Base-by-base conservation (phyloP, 2,888 invertebrate species). In the Vandiemenella viatica region DNA sequence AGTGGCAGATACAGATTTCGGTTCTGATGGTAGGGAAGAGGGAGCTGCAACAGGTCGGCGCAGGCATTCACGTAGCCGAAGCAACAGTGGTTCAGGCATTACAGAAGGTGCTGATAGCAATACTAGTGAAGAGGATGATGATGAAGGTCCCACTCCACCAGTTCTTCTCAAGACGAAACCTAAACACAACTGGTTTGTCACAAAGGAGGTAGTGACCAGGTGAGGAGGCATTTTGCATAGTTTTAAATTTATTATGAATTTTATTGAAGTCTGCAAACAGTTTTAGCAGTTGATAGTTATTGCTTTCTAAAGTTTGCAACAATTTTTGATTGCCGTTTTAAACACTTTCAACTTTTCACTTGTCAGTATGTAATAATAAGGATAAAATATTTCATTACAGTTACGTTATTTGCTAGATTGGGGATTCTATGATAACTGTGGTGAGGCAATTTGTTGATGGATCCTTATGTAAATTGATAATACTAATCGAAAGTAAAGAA, bases 121-220 rank as follows among this genome's bases (percentile, higher is more conserved):
- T 21, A 38, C 41, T 13, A 48, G 48, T 13, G 53, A 51, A 22
- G 44, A 45, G n/a, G 57, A 55, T 21, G 55, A 58, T 17, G 58
- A 56, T 21, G 55, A 57, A 7, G 51, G 53, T 21, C 49, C 48
- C 17, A 49, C 51, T 43, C 70, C 69, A 4, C 60, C 63, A 8
- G 73, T 75, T 6, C 60, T 80, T 43, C 63, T 68, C 43, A 81
- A 80, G 59, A 63, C 71, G 40, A 73, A 73, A 60, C 81, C 82
- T 3, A 76, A 75, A 59, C 79, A 81, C 56, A 76, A 74, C 52
- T 86, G 83, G 77, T 71, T 72, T 55, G 69, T 79, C 47, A 64
- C 81, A 38, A 67, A 74, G 62, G 83, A 84, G 69, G 65, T 84
- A 56, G 64, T 76, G 58, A 79, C 73, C 60, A 74, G 79, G 57